A percentile compares a stretch with the other conserved stretches of the same genome.
Conservation (phyloP, 2,797 vertebrate genomes). For the Acanthurus tractus region DNA sequence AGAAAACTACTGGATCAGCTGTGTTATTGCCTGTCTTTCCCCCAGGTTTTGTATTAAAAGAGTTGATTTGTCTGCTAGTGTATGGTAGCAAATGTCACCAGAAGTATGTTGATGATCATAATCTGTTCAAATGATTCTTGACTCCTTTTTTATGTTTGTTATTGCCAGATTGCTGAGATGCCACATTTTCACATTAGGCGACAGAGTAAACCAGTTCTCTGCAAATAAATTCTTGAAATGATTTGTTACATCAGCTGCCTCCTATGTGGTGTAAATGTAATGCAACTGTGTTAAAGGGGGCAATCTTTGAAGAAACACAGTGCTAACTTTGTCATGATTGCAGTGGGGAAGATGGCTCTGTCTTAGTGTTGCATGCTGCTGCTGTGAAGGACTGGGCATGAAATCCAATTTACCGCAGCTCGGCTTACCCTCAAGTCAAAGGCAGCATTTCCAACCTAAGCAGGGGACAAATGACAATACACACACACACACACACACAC, state of each 20-base stretch:
- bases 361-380: constrained; percentile 72
- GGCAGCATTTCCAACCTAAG: constrained; percentile 71
- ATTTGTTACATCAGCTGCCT: constrained; percentile 23
- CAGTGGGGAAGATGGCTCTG: constrained; percentile 59
- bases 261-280: constrained; percentile 5
- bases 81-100: constrained; percentile 37
- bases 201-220: constrained; percentile 15
- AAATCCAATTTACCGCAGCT: constrained; percentile 83
- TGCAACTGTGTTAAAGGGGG: constrained; percentile 23
- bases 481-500: constrained; percentile 22
- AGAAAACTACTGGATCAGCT: constrained; percentile 34
- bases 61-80: constrained; percentile 22
- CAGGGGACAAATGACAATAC: constrained; percentile 42
- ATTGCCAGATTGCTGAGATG: constrained; percentile 20
- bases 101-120: constrained; percentile 17
- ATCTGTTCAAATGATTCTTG: constrained; percentile 33
- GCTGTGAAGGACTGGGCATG: constrained; percentile 77
- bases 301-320: constrained; percentile 51
- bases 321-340: constrained; percentile 62
- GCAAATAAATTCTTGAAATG: constrained; percentile 19
- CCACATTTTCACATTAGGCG: constrained; percentile 25
- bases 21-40: constrained; percentile 22
- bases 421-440: constrained; percentile 79
- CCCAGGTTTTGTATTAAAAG: constrained; percentile 15
- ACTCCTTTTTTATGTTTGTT: constrained; percentile 19